phyloP scores from a whole-genome alignment of 2,113 vertebrate genomes.

The Ptychochromis oligacanthus region DNA sequence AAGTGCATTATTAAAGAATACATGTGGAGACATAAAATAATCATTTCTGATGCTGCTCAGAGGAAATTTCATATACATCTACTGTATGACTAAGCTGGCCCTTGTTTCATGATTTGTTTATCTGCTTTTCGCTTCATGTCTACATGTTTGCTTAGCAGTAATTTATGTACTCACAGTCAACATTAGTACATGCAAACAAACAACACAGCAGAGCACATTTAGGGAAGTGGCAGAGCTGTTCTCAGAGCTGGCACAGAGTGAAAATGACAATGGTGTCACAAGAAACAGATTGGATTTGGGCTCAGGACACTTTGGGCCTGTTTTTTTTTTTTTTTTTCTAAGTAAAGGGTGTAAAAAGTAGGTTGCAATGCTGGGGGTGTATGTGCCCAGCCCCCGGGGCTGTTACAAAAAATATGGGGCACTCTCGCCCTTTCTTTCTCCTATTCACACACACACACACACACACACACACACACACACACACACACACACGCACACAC shows the following conservation, averaged over 20 bases:
- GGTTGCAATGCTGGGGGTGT: slow-evolving; percentile 76
- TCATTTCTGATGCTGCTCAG: slow-evolving; percentile 53
- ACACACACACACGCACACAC: not conserved
- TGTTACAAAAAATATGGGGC: slow-evolving; percentile 74
- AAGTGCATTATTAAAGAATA: slow-evolving; percentile 69
- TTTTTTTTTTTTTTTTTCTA: slow-evolving; percentile 35
- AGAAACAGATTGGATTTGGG: slow-evolving; percentile 75
- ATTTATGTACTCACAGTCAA: slow-evolving; percentile 70
- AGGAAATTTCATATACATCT: slow-evolving; percentile 42
- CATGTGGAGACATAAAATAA: slow-evolving; percentile 65
- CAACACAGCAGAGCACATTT: slow-evolving; percentile 41
- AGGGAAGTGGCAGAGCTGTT: slow-evolving; percentile 45
- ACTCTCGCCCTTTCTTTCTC: slow-evolving; percentile 25
- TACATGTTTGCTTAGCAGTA: slow-evolving; percentile 70
- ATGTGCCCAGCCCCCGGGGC: slow-evolving; percentile 67
- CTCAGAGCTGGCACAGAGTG: slow-evolving; percentile 14
- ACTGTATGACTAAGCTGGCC: slow-evolving; percentile 18
- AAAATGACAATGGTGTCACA: slow-evolving; percentile 63
- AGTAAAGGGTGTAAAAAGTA: slow-evolving; percentile 69
- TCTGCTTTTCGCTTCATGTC: slow-evolving; percentile 51
- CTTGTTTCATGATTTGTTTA: slow-evolving; percentile 68
- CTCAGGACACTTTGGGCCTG: slow-evolving; percentile 53
- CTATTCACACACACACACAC: not conserved
- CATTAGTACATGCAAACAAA: slow-evolving; percentile 62
- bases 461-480: not conserved